Base-by-base conservation (phyloP, 2,888 invertebrate genomes). In the Beris morrisii region DNA sequence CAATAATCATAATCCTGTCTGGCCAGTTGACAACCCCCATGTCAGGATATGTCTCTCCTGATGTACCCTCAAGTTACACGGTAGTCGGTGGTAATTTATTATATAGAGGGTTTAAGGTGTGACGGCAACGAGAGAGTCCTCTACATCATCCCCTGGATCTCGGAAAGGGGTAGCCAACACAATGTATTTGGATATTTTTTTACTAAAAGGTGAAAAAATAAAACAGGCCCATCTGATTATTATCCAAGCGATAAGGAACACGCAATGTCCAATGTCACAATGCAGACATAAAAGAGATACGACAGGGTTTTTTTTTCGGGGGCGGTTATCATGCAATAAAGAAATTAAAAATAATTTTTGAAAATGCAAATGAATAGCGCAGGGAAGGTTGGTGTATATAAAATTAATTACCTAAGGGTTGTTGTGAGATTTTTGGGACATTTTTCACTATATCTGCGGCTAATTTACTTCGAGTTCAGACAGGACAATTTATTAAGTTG, bases 291-390 rank as follows among this genome's bases (percentile, higher is more conserved):
- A 22, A 22, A 22, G 22, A 22, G 22, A 22, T 22, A 22, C 22
- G 22, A 22, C 22, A 22, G 22, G 22, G 22, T 22, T 22, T 22
- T 22, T 22, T 22, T 22, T 22, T 22, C 22, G 22, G 9, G 38
- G 15, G 61, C 22, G 7, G 13, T 15, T 13, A 53, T 30, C 66
- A 61, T 66, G 66, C 66, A 66, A 59, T 32, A 61, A 32, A 61
- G 61, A 59, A 61, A 66, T 66, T 66, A 66, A 53, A 55, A 38
- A 46, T 32, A 66, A 61, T 61, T 66, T 61, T 66, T 54, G 61
- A 59, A 46, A 46, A 59, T 59, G 58, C 58, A 59, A 59, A 59
- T 59, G 30, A 59, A 59, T 59, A 30, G 30, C 44, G 57, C 22
- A 44, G 44, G 4, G 13, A 48, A 12, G 48, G 48, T 38, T 7